Conservation (phyloP, 2,797 vertebrate species). For the Macroramphosus scolopax region DNA sequence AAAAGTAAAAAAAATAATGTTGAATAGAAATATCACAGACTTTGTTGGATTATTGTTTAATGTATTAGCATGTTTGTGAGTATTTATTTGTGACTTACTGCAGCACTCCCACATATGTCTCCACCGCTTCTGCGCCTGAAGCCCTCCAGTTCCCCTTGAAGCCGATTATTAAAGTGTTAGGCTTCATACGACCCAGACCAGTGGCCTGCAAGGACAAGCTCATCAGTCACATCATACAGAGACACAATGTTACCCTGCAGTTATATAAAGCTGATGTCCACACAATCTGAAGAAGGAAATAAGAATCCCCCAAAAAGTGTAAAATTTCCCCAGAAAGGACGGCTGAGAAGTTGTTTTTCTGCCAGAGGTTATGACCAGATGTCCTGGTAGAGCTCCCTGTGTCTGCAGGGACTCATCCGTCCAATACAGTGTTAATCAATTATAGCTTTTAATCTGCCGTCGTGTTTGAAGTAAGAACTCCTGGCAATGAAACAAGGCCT, state of each 20-base stretch:
- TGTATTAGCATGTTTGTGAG: too few relatives aligned
- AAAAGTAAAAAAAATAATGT: slow-evolving; percentile 7
- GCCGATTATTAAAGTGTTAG: slow-evolving; percentile 92
- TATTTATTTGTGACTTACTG: slow-evolving; percentile 84
- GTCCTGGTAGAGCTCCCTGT: slow-evolving; percentile 35
- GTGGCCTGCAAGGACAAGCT: slow-evolving; percentile 77
- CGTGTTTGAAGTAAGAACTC: slow-evolving; percentile 65
- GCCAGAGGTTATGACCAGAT: slow-evolving; percentile 38
- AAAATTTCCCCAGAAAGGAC: slow-evolving; percentile 15
- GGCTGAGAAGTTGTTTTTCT: slow-evolving; percentile 39
- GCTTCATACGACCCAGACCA: slow-evolving; percentile 93
- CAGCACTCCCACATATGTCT: slow-evolving; percentile 90
- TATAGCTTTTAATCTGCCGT: slow-evolving; percentile 60
- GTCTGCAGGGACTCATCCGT: slow-evolving; percentile 27
- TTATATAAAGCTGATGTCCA: slow-evolving; percentile 9
- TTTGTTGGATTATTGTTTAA: too few relatives aligned
- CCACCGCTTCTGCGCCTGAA: slow-evolving; percentile 71
- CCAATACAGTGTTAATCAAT: slow-evolving; percentile 66
- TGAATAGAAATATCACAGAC: too few relatives aligned
- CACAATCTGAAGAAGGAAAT: not conserved
- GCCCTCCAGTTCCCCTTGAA: slow-evolving; percentile 93
- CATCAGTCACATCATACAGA: not conserved
- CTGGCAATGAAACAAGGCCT: slow-evolving; percentile 50
- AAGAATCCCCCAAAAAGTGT: slow-evolving; percentile 6
- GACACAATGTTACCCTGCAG: slow-evolving; percentile 19